These are phyloP conservation scores for Planiliza haematocheilus DNA, from an alignment of 2,113 vertebrate genomes.

Conservation along the genomic window DNA sequence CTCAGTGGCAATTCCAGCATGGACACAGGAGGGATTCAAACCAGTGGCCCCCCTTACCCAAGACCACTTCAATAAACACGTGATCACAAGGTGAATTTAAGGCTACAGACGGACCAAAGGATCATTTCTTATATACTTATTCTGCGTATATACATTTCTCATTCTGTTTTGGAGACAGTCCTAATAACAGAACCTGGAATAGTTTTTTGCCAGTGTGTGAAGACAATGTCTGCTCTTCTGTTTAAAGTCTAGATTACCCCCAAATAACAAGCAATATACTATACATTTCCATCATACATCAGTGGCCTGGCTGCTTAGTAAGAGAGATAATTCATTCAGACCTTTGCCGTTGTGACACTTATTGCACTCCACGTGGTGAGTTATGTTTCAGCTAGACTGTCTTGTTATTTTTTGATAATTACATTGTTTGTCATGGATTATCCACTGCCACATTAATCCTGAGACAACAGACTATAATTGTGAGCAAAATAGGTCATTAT, in stretches of 20 bases:
- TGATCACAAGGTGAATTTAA: too few species aligned
- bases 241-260: background rate
- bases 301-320: background rate
- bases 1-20: too few species aligned
- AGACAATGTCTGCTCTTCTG: background rate
- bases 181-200: too few species aligned
- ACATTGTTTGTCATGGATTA: background rate
- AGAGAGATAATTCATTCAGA: background rate
- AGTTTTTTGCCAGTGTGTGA: background rate
- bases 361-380: background rate
- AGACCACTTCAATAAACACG: too few species aligned
- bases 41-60: background rate
- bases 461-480: background rate
- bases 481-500: background rate
- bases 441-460: conserved; percentile 9
- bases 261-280: background rate
- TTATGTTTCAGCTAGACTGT: background rate
- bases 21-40: too few species aligned
- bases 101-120: too few species aligned
- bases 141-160: too few species aligned
- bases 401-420: conserved; percentile 1
- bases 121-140: too few species aligned
- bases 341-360: background rate
- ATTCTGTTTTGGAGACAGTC: too few species aligned
- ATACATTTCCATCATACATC: background rate